Base-by-base conservation (phyloP, 37 sponge, comb jelly and placozoan genomes). In the Cladorhizidae sp. region DNA sequence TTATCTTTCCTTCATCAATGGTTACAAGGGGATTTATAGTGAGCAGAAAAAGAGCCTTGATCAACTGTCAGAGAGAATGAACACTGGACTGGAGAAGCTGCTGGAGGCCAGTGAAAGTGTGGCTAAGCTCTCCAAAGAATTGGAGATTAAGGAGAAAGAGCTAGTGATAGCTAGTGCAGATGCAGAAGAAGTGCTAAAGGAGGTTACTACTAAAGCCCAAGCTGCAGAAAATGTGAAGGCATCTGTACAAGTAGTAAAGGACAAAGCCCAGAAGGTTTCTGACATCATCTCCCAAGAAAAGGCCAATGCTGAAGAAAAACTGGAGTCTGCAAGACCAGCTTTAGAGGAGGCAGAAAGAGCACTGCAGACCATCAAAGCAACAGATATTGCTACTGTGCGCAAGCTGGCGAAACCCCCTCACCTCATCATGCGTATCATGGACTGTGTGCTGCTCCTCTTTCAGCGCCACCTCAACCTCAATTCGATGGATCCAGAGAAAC, bases 351-450 rank as follows among this genome's bases (percentile, higher is more conserved):
- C 99, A 40, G 99, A 99, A 79, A 86, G 87, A 36, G 99, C 99
- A 21, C 88, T 99, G 57, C 83, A 95, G 82, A 99, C 99, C 33
- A 96, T 99, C 91, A 96, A 99, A 69, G 85, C 99, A 41, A 87
- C 84, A 18, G 91, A 99, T 76, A 99, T 99, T 65, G 86, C 99
- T 39, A 96, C 99, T 55, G 99, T 99, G 14, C 82, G 99, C 18
- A 96, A 97, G 75, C 87, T 99, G 49, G 95, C 87, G 29, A 99
- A 96, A 62, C 99, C 99, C 6, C 99, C 99, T 37, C 99, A 99
- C 75, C 89, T 99, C 58, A 99, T 99, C 76, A 99, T 99, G 99
- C 78, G 99, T 32, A 99, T 99, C 81, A 99, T 99, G 99, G 99
- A 99, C 86, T 94, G 90, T 67, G 97, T 96, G 39, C 75, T 99